phyloP scores from a whole-genome alignment of 2,888 invertebrate genomes.

The Acronicta alni region DNA sequence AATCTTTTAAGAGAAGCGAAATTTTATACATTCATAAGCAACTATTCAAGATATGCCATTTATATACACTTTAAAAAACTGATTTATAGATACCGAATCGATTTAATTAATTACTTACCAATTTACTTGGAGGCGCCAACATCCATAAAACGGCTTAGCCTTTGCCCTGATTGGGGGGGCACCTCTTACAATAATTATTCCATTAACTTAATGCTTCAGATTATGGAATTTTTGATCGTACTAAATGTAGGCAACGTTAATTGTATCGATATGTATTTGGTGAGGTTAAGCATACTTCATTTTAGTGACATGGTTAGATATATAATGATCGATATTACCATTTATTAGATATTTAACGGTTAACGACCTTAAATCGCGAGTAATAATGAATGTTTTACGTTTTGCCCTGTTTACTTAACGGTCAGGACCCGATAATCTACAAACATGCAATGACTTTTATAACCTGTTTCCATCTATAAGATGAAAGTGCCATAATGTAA shows the following conservation, averaged over 20 bases:
- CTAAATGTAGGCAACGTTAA: conserved; percentile 27
- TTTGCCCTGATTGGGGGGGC: conserved; percentile 55
- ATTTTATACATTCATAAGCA: neutral
- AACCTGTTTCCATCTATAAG: neutral
- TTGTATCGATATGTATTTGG: conserved; percentile 19
- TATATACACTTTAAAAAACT: neutral
- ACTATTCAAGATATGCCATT: neutral
- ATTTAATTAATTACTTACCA: conserved; percentile 48
- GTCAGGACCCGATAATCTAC: no score
- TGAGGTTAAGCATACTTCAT: conserved; percentile 19
- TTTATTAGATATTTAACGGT: conserved; percentile 19
- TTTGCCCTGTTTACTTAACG: neutral
- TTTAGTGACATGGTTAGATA: conserved; percentile 13
- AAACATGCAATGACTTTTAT: no score
- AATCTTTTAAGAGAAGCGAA: neutral
- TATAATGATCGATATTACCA: conserved; percentile 7
- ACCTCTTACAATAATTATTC: conserved; percentile 49
- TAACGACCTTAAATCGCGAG: conserved; percentile 10
- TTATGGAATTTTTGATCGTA: conserved; percentile 33
- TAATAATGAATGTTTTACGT: conserved; percentile 4
- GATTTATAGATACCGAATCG: conserved; percentile 27
- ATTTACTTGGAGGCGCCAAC: conserved; percentile 53
- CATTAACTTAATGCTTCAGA: conserved; percentile 43
- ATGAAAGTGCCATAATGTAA: neutral
- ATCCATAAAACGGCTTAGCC: conserved; percentile 49